Conservation (phyloP, 2,797 vertebrate genomes). For the Anolis apletophallus region DNA sequence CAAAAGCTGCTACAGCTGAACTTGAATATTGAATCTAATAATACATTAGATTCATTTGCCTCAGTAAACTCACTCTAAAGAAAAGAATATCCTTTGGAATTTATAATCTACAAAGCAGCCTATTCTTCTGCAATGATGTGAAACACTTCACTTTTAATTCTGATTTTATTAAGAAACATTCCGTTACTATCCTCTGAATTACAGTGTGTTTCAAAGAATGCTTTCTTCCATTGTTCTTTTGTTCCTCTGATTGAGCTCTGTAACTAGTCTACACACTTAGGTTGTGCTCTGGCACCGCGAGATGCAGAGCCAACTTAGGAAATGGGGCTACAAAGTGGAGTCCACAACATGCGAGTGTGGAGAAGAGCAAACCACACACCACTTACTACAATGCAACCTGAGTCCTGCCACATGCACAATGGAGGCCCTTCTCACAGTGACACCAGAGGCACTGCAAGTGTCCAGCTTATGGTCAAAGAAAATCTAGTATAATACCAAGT, state of each 20-base stretch:
- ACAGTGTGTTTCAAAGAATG: not conserved
- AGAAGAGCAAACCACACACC: too few species aligned
- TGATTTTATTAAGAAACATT: conserved; percentile 30
- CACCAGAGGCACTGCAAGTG: too few species aligned
- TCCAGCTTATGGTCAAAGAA: too few species aligned
- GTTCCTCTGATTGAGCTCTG: not conserved
- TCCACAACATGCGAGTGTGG: too few species aligned
- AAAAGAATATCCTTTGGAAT: conserved; percentile 44
- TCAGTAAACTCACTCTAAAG: not conserved
- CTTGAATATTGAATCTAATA: conserved; percentile 28
- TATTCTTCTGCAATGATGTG: conserved; percentile 39
- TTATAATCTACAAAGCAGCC: conserved; percentile 47
- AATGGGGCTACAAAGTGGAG: too few species aligned
- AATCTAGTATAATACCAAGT: too few species aligned
- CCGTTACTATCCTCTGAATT: not conserved
- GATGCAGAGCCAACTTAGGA: too few species aligned
- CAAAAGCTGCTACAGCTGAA: not conserved
- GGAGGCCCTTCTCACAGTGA: too few species aligned
- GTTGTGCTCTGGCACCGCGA: too few species aligned
- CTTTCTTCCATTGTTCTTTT: not conserved
- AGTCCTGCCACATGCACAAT: too few species aligned
- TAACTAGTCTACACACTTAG: not conserved
- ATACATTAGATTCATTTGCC: conserved; percentile 34
- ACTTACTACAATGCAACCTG: too few species aligned
- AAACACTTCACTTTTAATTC: conserved; percentile 44